phyloP scores from a whole-genome alignment of 2,113 vertebrate genomes.

The Neoarius graeffei region DNA sequence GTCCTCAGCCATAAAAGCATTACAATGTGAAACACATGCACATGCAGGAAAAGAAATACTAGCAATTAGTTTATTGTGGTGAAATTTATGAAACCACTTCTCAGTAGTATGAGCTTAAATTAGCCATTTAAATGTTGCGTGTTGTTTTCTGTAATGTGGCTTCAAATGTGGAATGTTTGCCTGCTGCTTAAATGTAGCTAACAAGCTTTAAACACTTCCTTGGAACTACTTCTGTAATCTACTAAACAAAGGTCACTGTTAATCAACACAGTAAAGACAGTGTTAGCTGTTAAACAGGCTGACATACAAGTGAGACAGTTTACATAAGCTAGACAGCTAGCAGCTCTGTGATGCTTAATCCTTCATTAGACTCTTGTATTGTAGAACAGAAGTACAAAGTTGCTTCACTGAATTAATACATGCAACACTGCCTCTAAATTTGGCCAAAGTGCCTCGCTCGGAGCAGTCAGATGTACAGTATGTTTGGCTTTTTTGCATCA shows the following conservation, averaged over 20 bases:
- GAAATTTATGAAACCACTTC: background rate
- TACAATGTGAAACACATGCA: background rate
- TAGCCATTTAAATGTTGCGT: background rate
- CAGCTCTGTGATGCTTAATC: background rate
- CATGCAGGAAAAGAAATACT: background rate
- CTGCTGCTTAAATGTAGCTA: background rate
- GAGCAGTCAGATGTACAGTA: background rate
- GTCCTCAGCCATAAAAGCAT: too few relatives aligned
- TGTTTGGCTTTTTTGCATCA: background rate
- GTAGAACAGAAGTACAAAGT: background rate
- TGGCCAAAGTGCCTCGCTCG: background rate
- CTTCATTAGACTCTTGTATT: background rate
- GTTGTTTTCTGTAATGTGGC: background rate
- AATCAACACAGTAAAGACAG: background rate
- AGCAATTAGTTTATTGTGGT: background rate
- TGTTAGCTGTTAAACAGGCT: background rate
- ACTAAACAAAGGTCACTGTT: background rate
- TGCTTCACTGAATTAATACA: background rate
- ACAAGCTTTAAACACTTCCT: slow-evolving; percentile 7
- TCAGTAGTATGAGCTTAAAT: background rate
- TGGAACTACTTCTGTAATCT: background rate
- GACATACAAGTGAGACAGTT: background rate
- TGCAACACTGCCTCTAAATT: background rate
- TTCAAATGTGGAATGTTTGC: background rate
- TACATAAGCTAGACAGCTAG: background rate